Base-by-base conservation (phyloP, 2,113 vertebrate genomes). In the Hippocampus guttulatus region DNA sequence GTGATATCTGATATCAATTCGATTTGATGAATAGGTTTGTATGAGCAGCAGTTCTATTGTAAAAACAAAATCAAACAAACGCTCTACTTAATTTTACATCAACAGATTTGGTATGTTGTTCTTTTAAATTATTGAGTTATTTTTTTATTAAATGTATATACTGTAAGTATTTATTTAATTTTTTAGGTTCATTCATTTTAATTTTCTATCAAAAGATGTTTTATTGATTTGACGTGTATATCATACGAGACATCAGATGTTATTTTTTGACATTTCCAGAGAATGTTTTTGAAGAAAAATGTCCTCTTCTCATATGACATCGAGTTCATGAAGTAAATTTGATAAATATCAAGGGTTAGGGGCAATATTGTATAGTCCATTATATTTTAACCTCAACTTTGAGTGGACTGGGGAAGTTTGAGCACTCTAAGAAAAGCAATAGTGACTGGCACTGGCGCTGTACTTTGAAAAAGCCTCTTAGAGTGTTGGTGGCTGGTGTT, bases 381-480 rank as follows among this genome's bases (percentile, higher is more conserved):
- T 60, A 68, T 74, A 64, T 81, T 81, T 41, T 68, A 43, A 51
- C 78, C 72, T 58, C 73, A 73, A 73, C 78, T 67, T 65, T 63
- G 27, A 71, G 71, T 75, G 67, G 67, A 74, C 69, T 88, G 84
- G 81, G 83, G 87, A 85, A 77, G 89, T 84, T 73, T 60, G 69
- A 74, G 64, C 79, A 77, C 73, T 70, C 77, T 78, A 80, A 82
- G 67, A 52, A 73, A 85, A 85, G 83, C 83, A 75, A 65, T 73
- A 74, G 74, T 87, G 87, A 87, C 85, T 86, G 85, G 87, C 84
- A 88, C 84, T 81, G 80, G 86, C 52, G 63, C 80, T 67, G 84
- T 77, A 72, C 80, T 88, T 84, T 77, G 76, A 82, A 79, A 91
- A 90, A 90, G 90, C 89, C 84, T 91, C 89, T 91, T 92, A 92